Evolutionary conservation across 2,888 invertebrate species (phyloP).

Genomic region (Drosophila kuntzei): DNA sequence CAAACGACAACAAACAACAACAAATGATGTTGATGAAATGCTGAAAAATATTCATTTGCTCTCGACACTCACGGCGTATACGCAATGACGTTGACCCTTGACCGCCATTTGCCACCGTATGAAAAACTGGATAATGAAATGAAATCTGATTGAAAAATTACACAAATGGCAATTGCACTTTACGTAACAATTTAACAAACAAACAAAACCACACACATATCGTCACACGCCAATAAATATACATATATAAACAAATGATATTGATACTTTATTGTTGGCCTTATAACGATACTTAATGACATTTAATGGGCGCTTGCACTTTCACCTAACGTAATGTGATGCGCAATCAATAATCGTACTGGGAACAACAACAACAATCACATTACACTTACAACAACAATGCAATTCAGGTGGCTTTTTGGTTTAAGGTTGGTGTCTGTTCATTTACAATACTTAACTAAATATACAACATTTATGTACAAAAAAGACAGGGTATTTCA

Average conservation of each 20-base stretch:
- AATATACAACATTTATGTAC: not conserved
- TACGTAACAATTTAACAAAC: slow-evolving; percentile 26
- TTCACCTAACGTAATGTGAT: slow-evolving; percentile 33
- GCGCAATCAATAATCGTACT: slow-evolving; percentile 37
- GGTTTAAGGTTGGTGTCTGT: slow-evolving; percentile 93
- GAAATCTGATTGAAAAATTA: slow-evolving; percentile 42
- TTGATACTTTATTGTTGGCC: slow-evolving; percentile 42
- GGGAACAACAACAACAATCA: slow-evolving; percentile 19
- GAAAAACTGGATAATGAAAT: slow-evolving; percentile 40
- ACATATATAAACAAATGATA: slow-evolving; percentile 21
- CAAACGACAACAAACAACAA: slow-evolving; percentile 7
- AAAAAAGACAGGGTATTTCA: slow-evolving; percentile 15
- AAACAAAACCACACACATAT: slow-evolving; percentile 1
- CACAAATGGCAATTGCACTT: slow-evolving; percentile 15
- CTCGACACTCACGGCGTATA: slow-evolving; percentile 38
- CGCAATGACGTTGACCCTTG: slow-evolving; percentile 31
- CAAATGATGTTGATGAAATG: slow-evolving; percentile 16
- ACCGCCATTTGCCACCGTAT: slow-evolving; percentile 16
- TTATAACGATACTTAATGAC: slow-evolving; percentile 47
- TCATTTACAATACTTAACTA: slow-evolving; percentile 39
- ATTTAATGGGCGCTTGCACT: slow-evolving; percentile 59
- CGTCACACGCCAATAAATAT: slow-evolving; percentile 3
- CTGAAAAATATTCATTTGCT: slow-evolving; percentile 14
- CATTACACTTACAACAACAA: slow-evolving; percentile 12
- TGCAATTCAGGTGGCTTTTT: slow-evolving; percentile 91